phyloP scores from a whole-genome alignment of 2,113 vertebrate genomes.

The Sebastes schlegelii region DNA sequence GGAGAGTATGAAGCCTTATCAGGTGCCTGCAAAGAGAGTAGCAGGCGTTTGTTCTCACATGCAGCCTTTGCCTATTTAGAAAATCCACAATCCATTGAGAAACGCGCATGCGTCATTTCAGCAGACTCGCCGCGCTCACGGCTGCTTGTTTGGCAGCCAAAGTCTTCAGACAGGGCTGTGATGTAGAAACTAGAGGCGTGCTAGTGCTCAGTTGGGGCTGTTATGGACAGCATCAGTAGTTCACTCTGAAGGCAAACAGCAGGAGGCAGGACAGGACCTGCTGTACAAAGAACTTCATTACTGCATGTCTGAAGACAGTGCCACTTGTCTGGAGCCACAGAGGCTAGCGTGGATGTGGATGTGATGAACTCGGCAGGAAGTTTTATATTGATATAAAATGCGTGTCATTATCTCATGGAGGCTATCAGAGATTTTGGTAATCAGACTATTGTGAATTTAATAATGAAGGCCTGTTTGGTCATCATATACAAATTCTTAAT shows the following conservation, averaged over 20 bases:
- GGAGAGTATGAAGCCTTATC: not conserved
- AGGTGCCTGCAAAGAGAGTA: constrained; percentile 1
- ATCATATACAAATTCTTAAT: not conserved
- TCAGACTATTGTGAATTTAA: not conserved
- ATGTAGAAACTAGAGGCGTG: constrained; percentile 4
- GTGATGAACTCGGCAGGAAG: not conserved
- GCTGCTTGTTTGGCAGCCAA: constrained; percentile 1
- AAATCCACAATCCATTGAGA: constrained; percentile 12
- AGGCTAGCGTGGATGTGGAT: not conserved
- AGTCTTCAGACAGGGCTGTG: constrained; percentile 9
- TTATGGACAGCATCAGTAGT: constrained; percentile 2
- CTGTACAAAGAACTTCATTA: constrained; percentile 5
- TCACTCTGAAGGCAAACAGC: constrained; percentile 24
- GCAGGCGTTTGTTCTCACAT: constrained; percentile 5
- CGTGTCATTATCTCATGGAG: not conserved
- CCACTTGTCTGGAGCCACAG: constrained; percentile 2
- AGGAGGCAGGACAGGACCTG: constrained; percentile 40
- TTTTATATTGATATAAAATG: not conserved
- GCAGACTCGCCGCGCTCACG: not conserved
- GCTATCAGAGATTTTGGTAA: not conserved
- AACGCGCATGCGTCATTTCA: not conserved
- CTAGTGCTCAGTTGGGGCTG: constrained; percentile 10
- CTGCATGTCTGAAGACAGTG: not conserved
- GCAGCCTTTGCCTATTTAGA: not conserved
- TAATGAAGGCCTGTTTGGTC: not conserved